Conservation (phyloP, 2,797 vertebrate genomes). For the Sebastes jordani region DNA sequence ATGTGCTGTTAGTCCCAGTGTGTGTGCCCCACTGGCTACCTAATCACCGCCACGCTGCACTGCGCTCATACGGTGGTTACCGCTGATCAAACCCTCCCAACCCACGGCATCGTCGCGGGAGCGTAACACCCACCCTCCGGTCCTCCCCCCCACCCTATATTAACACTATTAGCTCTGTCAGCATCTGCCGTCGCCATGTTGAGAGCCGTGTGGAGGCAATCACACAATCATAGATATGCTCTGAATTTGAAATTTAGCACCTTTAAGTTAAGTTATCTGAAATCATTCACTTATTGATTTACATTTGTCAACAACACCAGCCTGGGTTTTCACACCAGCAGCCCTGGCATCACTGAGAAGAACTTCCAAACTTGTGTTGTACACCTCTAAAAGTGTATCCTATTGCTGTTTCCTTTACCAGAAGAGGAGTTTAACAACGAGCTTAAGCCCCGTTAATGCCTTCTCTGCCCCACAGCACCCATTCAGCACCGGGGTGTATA, state of each 20-base stretch:
- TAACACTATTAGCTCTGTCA: background rate
- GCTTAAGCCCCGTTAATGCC: background rate
- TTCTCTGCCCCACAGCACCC: background rate
- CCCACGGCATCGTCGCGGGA: background rate
- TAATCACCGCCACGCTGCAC: too few relatives aligned
- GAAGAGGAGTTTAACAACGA: background rate
- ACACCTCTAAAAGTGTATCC: background rate
- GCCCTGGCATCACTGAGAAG: background rate
- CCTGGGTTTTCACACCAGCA: background rate
- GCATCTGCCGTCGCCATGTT: background rate
- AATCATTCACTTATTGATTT: background rate
- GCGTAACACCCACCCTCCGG: background rate
- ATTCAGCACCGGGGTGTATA: background rate
- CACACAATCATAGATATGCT: background rate
- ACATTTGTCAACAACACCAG: background rate
- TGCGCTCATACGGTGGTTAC: background rate
- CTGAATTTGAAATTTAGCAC: background rate
- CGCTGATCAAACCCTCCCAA: background rate
- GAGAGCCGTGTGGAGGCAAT: background rate
- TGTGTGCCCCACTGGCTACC: too few relatives aligned
- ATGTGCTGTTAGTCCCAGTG: too few relatives aligned
- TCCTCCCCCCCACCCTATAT: background rate
- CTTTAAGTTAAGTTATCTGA: background rate
- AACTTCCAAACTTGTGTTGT: background rate
- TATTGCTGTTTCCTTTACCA: background rate